Evolutionary conservation across 2,797 vertebrate genomes (phyloP).

Genomic region (Columba guinea): DNA sequence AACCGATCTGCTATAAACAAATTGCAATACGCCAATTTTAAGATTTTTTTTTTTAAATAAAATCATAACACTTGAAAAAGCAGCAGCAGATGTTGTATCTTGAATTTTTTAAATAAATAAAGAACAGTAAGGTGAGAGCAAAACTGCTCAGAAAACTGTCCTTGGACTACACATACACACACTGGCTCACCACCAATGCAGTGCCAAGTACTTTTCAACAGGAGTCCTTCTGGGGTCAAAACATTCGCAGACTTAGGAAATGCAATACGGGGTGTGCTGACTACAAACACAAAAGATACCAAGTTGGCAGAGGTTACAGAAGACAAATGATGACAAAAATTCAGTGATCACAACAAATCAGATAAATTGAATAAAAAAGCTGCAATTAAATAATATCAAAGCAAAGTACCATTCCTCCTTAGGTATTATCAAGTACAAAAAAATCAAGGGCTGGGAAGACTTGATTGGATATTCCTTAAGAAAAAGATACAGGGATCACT

Average conservation of each 20-base stretch:
- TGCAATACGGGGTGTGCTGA: not conserved
- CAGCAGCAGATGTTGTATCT: not conserved
- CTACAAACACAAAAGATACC: not conserved
- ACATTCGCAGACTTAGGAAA: not conserved
- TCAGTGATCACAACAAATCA: not conserved
- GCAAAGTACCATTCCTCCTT: not conserved
- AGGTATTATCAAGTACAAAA: not conserved
- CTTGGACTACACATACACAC: not conserved
- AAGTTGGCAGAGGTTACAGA: not conserved
- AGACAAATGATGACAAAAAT: not conserved
- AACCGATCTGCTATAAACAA: not conserved
- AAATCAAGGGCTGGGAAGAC: not conserved
- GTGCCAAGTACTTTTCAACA: not conserved
- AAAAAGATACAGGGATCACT: not conserved
- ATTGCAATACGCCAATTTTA: not conserved
- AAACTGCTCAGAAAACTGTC: not conserved
- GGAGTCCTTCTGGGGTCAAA: not conserved
- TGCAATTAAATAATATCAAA: not conserved
- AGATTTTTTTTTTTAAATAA: not conserved
- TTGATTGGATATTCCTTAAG: not conserved
- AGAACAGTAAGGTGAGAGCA: not conserved
- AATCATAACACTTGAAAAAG: not conserved
- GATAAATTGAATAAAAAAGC: not conserved
- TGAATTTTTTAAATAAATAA: conserved; percentile 13
- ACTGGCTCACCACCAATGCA: not conserved